Percentiles rank a stretch among this genome's conserved stretches.
These are phyloP conservation scores for Laspeyria flexula DNA, from an alignment of 2,888 invertebrate genomes.

Conservation along the genomic window DNA sequence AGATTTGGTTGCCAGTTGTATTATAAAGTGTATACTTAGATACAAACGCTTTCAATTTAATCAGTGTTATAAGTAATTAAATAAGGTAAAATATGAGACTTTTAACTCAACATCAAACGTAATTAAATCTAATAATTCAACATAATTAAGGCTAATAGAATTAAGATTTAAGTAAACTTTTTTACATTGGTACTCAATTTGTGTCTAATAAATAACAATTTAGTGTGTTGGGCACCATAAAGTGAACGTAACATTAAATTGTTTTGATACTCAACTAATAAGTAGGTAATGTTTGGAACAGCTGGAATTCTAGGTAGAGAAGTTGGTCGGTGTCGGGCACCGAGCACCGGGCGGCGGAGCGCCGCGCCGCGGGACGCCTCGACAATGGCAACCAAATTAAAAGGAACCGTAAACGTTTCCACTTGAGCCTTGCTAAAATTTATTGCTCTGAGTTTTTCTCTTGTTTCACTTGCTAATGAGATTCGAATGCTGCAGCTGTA, in stretches of 20 bases:
- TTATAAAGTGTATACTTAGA: too few relatives aligned
- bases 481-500: conserved; percentile 82
- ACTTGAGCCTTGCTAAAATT: conserved; percentile 84
- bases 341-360: conserved; percentile 48
- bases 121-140: conserved; percentile 12
- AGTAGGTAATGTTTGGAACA: conserved; percentile 80
- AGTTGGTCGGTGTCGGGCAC: conserved; percentile 67
- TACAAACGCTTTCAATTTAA: conserved; percentile 2
- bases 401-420: conserved; percentile 84
- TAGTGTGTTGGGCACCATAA: conserved; percentile 17
- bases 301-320: conserved; percentile 80
- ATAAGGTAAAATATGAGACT: neutral
- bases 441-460: conserved; percentile 79
- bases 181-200: conserved; percentile 11
- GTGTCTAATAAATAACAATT: conserved; percentile 22
- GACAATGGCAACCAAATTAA: conserved; percentile 85
- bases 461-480: conserved; percentile 83
- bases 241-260: conserved; percentile 65
- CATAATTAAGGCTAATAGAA: neutral
- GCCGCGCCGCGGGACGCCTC: conserved; percentile 79
- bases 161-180: conserved; percentile 5
- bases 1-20: neutral
- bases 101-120: neutral
- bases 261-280: conserved; percentile 78
- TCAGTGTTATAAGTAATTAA: neutral